A percentile compares a stretch with the other conserved stretches of the same genome.
Evolutionary conservation across 2,888 invertebrate species (phyloP).

Genomic region (Ephialtes manifestator): DNA sequence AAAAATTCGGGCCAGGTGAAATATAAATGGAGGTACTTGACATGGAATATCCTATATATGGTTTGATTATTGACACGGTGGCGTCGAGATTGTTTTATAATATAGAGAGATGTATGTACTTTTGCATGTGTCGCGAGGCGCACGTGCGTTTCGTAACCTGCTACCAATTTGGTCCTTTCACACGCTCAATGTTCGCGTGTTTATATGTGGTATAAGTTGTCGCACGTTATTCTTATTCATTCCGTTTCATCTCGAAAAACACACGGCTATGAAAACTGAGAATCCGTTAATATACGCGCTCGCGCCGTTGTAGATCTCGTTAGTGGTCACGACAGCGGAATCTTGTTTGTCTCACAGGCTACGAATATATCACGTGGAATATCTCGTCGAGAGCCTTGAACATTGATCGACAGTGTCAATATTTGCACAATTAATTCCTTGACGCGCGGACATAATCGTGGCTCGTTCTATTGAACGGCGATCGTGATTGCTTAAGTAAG

Average conservation of each 20-base stretch:
- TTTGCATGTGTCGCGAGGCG: background rate
- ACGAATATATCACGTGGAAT: slow-evolving; percentile 58
- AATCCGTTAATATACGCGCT: background rate
- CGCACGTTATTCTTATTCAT: background rate
- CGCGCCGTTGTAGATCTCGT: slow-evolving; percentile 15
- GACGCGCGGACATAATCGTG: slow-evolving; percentile 35
- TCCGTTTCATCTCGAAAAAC: background rate
- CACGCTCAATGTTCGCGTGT: slow-evolving; percentile 13
- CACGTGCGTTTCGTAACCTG: slow-evolving; percentile 2
- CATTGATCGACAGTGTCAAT: slow-evolving; percentile 75
- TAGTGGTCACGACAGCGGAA: slow-evolving; percentile 37
- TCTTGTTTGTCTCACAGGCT: slow-evolving; percentile 32
- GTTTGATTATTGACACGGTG: too few species aligned
- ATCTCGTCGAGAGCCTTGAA: slow-evolving; percentile 75
- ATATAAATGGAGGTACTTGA: too few species aligned
- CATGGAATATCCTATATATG: too few species aligned
- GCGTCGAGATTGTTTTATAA: too few species aligned
- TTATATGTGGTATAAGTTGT: background rate
- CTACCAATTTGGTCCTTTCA: slow-evolving; percentile 14
- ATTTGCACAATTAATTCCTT: slow-evolving; percentile 78
- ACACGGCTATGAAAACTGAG: background rate
- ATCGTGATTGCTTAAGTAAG: slow-evolving; percentile 69
- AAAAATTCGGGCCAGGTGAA: too few species aligned
- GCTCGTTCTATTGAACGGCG: slow-evolving; percentile 21
- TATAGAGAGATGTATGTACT: background rate